Evolutionary conservation across 2,113 vertebrate species (phyloP).

Genomic region (Clarias batrachus): DNA sequence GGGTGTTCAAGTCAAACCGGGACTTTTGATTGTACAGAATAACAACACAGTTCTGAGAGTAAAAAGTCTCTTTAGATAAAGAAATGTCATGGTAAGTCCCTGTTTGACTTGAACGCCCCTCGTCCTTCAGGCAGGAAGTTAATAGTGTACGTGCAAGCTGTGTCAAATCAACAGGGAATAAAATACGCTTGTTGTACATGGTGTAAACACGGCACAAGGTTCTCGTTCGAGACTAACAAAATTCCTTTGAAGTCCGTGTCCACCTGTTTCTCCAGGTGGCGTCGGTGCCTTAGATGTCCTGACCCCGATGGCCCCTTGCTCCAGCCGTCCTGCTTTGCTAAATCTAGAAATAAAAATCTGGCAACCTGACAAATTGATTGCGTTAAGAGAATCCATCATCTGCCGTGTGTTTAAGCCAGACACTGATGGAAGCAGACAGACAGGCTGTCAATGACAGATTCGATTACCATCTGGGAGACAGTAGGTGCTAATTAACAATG

Average conservation of each 20-base stretch:
- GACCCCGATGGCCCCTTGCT: background rate
- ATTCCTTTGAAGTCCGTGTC: background rate
- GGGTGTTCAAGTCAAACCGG: too few relatives aligned
- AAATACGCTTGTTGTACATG: background rate
- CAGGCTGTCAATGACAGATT: constrained; percentile 32
- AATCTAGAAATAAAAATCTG: constrained; percentile 19
- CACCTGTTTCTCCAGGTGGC: constrained; percentile 1
- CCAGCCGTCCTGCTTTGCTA: background rate
- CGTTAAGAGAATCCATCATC: constrained; percentile 21
- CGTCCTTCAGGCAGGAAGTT: background rate
- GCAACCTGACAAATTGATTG: constrained; percentile 5
- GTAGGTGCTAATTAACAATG: constrained; percentile 32
- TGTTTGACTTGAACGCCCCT: too few relatives aligned
- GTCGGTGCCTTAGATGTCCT: background rate
- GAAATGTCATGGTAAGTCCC: too few relatives aligned
- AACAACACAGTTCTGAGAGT: too few relatives aligned
- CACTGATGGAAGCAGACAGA: constrained; percentile 25
- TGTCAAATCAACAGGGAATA: background rate
- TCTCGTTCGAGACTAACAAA: background rate
- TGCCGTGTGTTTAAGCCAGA: constrained; percentile 24
- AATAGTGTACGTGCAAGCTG: background rate
- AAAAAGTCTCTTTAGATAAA: too few relatives aligned
- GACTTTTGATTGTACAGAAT: too few relatives aligned
- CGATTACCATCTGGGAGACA: constrained; percentile 18
- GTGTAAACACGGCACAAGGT: background rate